These are phyloP conservation scores for Tenthredo amoena DNA, from an alignment of 2,888 invertebrate genomes.

Conservation along the genomic window DNA sequence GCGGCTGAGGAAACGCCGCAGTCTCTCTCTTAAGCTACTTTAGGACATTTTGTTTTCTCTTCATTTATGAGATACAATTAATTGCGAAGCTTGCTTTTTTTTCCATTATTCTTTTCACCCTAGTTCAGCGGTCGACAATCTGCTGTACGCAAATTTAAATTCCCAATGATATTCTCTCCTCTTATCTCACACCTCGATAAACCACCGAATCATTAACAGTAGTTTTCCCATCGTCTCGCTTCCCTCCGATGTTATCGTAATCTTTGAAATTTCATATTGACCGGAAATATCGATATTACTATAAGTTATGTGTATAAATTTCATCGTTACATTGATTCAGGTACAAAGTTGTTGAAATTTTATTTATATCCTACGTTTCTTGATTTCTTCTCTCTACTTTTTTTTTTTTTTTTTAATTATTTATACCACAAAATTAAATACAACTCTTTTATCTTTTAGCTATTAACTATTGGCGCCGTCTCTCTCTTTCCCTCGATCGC, in stretches of 20 bases:
- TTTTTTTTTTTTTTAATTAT: neutral
- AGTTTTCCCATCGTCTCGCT: neutral
- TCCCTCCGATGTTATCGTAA: neutral
- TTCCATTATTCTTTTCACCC: neutral
- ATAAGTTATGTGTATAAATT: neutral
- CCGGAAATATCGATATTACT: neutral
- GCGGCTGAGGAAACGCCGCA: neutral
- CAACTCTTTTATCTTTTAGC: neutral
- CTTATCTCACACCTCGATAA: neutral
- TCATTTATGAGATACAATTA: neutral
- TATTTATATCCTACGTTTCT: slow-evolving; percentile 2
- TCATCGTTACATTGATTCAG: slow-evolving; percentile 43
- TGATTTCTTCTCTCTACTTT: neutral
- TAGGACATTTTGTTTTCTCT: neutral
- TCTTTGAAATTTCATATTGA: neutral
- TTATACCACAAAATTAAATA: neutral
- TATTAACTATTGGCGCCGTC: neutral
- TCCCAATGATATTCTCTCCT: neutral
- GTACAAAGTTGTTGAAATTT: slow-evolving; percentile 47
- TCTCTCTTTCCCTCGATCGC: neutral
- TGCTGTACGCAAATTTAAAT: neutral
- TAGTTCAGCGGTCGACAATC: neutral
- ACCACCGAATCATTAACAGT: neutral
- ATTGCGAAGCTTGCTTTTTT: neutral
- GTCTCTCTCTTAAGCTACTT: neutral